Conservation (phyloP, 1,140 invertebrate species). For the Neodiprion virginianus region DNA sequence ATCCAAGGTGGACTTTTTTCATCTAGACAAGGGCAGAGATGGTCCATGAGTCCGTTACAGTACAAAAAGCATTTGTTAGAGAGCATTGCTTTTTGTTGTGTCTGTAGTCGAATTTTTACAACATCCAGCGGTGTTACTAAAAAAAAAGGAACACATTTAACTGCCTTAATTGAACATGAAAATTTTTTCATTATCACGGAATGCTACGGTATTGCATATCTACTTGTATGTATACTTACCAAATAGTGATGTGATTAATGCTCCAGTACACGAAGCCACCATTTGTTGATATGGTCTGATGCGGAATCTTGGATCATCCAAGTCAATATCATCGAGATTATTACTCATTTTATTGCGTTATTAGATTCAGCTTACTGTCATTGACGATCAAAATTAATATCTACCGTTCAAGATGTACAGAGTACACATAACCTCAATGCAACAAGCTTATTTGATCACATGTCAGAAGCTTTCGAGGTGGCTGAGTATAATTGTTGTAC, state of each 20-base stretch:
- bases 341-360: not conserved
- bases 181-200: not conserved
- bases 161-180: not conserved
- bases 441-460: not conserved
- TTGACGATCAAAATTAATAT: not conserved
- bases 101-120: conserved; percentile 96
- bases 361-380: not conserved
- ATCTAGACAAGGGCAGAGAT: conserved; percentile 88
- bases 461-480: not conserved
- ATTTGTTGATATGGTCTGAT: conserved; percentile 90
- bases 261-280: conserved; percentile 86
- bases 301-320: conserved; percentile 76
- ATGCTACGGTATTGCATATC: not conserved
- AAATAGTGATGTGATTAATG: conserved; percentile 86
- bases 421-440: not conserved
- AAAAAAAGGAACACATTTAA: conserved; percentile 45
- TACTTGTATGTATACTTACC: conserved; percentile 66
- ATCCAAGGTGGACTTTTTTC: conserved; percentile 70
- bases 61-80: conserved; percentile 94
- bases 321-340: conserved; percentile 47
- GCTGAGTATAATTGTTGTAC: too few relatives aligned
- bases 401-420: not conserved
- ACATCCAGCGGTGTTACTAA: conserved; percentile 98
- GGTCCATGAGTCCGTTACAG: conserved; percentile 99
- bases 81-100: conserved; percentile 84